Base-by-base conservation (phyloP, 2,113 vertebrate genomes). In the Pachycephala philippinensis region DNA sequence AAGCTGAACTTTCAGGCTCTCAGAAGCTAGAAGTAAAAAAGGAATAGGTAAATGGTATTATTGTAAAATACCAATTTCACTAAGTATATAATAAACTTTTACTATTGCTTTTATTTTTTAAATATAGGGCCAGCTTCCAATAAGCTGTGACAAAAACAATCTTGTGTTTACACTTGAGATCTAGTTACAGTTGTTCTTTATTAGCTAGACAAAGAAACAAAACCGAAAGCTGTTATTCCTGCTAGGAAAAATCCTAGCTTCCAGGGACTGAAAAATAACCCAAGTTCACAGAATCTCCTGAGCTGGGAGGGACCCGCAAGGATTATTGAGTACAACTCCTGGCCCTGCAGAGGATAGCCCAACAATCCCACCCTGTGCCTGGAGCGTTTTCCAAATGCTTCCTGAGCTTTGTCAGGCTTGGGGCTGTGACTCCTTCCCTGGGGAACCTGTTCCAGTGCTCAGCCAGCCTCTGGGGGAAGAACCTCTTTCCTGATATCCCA, bases 151-250 rank as follows among this genome's bases (percentile, higher is more conserved):
- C 81, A 95, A 75, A 95, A 92, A 6, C 30, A 65, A 18, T 61
- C 53, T 78, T 84, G 33, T 69, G 33, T 79, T 97, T 95, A 83
- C 80, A 50, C 61, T 82, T 59, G 60, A 96, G 79, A 72, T 91
- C 84, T 96, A 90, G 49, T 97, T 97, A 82, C 69, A 95, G n/a
- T 63, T 3, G 0, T 53, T 66, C 26, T 80, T 52, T 75, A 4
- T 81, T 65, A 84, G 30, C 23, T 47, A 47, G 33, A 11, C 13
- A 30, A 33, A 2, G 57, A 60, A 60, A 61, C 40, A 44, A 23
- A 6, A 15, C 65, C 2, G 3, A 37, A 82, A 82, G 35, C 10
- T 87, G 23, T 54, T 81, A 30, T 10, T 81, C 23, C 31, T 81
- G 30, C 57, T 56, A 31, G 44, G 35, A 76, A 76, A 80, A 71